phyloP scores from a whole-genome alignment of 2,797 vertebrate genomes.

The Cyprinella venusta region DNA sequence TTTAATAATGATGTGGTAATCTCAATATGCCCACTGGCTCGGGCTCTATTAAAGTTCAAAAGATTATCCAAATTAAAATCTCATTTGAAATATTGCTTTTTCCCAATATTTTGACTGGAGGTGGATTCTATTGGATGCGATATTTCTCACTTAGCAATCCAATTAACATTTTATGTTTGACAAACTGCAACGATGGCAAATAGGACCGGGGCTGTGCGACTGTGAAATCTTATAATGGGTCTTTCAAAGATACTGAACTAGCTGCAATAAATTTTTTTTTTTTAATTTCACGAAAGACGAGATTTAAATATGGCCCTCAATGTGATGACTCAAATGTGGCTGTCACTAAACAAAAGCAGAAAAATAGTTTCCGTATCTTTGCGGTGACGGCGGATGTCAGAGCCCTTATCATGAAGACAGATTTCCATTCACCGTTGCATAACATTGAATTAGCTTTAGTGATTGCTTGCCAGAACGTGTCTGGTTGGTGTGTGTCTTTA shows the following conservation, averaged over 20 bases:
- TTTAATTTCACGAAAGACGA: conserved; percentile 44
- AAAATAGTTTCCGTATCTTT: conserved; percentile 23
- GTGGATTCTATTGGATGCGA: conserved; percentile 74
- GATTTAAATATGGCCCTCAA: conserved; percentile 38
- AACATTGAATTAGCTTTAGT: conserved; percentile 43
- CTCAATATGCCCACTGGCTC: conserved; percentile 82
- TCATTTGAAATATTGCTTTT: conserved; percentile 87
- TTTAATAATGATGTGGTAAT: conserved; percentile 87
- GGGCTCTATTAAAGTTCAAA: conserved; percentile 85
- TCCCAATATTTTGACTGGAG: conserved; percentile 79
- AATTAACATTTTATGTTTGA: conserved; percentile 84
- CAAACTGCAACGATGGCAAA: conserved; percentile 77
- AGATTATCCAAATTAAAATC: conserved; percentile 87
- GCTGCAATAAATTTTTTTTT: conserved; percentile 33
- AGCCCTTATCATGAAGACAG: conserved; percentile 42
- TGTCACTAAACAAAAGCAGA: conserved; percentile 50
- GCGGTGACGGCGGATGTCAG: conserved; percentile 44
- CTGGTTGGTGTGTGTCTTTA: conserved; percentile 25
- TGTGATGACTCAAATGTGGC: conserved; percentile 36
- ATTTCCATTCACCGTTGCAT: conserved; percentile 48
- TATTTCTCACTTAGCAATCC: conserved; percentile 77
- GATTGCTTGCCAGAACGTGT: conserved; percentile 35
- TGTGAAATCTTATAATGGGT: conserved; percentile 69
- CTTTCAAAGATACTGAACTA: conserved; percentile 58
- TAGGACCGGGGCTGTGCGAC: conserved; percentile 70